Evolutionary conservation across 2,797 vertebrate genomes (phyloP).

Genomic region (Naso thynnoides): DNA sequence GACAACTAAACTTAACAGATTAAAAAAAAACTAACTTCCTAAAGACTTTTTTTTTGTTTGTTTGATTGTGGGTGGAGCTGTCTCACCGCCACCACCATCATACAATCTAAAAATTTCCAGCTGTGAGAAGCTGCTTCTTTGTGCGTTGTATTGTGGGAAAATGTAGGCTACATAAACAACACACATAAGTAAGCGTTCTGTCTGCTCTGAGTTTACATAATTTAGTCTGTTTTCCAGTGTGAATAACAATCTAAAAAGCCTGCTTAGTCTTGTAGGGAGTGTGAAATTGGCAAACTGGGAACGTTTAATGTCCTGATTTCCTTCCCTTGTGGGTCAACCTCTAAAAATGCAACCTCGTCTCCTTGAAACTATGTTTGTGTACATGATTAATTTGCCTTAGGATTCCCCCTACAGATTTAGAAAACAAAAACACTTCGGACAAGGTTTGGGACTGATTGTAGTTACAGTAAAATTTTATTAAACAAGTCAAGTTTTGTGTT

Average conservation of each 20-base stretch:
- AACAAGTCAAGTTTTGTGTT: neutral
- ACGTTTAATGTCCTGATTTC: neutral
- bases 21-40: constrained; percentile 3
- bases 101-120: constrained; percentile 17
- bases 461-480: neutral
- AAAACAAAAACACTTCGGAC: neutral
- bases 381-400: neutral
- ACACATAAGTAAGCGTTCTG: neutral
- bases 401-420: neutral
- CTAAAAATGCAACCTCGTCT: neutral
- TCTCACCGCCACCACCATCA: neutral
- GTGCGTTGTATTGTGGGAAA: constrained; percentile 26
- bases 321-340: too few relatives aligned
- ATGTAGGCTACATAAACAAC: neutral
- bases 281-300: neutral
- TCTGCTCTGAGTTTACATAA: constrained; percentile 5
- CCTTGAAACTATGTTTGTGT: neutral
- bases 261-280: neutral
- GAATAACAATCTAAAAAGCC: neutral
- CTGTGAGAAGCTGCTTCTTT: neutral
- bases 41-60: constrained; percentile 9
- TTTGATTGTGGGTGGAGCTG: constrained; percentile 7
- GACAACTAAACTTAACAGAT: neutral
- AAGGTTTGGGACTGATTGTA: neutral
- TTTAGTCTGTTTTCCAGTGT: neutral